phyloP scores from a whole-genome alignment of 2,888 invertebrate genomes.

The Pterobdella sp. region DNA sequence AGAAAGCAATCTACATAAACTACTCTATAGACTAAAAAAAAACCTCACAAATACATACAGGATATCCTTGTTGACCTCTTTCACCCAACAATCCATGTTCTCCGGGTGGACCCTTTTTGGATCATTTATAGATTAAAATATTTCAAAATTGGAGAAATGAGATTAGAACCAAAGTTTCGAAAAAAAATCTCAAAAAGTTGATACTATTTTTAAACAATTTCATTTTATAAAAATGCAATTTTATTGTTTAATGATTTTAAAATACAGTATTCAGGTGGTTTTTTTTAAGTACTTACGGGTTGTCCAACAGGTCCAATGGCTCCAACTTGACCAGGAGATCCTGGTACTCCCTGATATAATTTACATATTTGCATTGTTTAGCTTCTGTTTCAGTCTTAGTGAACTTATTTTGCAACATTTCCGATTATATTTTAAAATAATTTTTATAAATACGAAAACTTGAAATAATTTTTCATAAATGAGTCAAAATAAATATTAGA shows the following conservation, averaged over 20 bases:
- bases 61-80: constrained; percentile 66
- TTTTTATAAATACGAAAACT: too few species aligned
- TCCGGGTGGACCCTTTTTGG: constrained; percentile 61
- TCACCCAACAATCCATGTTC: constrained; percentile 66
- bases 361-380: too few species aligned
- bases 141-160: background rate
- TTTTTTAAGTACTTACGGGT: constrained; percentile 31
- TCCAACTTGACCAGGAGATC: constrained; percentile 34
- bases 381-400: too few species aligned
- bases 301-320: constrained; percentile 32
- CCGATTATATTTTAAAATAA: too few species aligned
- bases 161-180: background rate
- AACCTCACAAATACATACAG: constrained; percentile 56
- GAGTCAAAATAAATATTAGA: background rate
- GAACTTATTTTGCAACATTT: too few species aligned
- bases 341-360: constrained; percentile 34
- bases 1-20: too few species aligned
- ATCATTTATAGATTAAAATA: background rate
- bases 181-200: constrained; percentile 5
- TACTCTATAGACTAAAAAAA: background rate
- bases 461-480: background rate
- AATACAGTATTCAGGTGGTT: too few species aligned
- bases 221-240: background rate
- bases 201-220: background rate
- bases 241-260: too few species aligned